These are phyloP conservation scores for Colaptes auratus DNA, from an alignment of 2,113 vertebrate species.

Conservation along the genomic window DNA sequence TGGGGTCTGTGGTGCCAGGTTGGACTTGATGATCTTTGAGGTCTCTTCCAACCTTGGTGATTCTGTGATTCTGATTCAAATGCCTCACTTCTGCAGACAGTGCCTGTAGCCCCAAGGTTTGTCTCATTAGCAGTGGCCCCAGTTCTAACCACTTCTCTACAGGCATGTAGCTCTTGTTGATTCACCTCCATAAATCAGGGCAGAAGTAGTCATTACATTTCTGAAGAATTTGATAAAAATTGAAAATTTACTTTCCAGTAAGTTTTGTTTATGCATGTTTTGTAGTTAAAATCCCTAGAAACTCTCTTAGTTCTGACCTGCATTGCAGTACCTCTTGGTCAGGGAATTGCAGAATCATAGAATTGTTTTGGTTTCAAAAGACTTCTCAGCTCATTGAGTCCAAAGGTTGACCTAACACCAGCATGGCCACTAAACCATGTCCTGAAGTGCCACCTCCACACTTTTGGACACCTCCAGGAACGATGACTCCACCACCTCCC, in stretches of 20 bases:
- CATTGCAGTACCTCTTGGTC: background rate
- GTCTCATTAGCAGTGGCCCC: background rate
- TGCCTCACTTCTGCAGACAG: background rate
- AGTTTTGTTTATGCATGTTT: background rate
- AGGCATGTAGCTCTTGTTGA: background rate
- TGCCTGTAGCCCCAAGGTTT: background rate
- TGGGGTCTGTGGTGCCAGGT: too few species aligned
- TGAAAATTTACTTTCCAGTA: background rate
- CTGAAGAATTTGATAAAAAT: background rate
- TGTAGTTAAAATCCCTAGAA: background rate
- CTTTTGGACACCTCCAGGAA: too few species aligned
- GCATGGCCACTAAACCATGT: too few species aligned
- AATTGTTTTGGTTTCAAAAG: too few species aligned
- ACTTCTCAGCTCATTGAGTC: too few species aligned
- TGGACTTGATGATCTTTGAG: too few species aligned
- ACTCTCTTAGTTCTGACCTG: background rate
- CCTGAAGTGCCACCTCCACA: too few species aligned
- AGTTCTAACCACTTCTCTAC: background rate
- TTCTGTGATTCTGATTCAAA: too few species aligned
- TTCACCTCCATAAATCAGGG: background rate
- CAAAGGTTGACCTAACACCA: too few species aligned
- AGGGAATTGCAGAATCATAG: background rate
- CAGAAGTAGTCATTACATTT: background rate
- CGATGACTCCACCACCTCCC: too few species aligned
- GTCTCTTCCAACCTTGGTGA: too few species aligned